Evolutionary conservation across 2,797 vertebrate genomes (phyloP).

Genomic region (Nannoperca obscura): DNA sequence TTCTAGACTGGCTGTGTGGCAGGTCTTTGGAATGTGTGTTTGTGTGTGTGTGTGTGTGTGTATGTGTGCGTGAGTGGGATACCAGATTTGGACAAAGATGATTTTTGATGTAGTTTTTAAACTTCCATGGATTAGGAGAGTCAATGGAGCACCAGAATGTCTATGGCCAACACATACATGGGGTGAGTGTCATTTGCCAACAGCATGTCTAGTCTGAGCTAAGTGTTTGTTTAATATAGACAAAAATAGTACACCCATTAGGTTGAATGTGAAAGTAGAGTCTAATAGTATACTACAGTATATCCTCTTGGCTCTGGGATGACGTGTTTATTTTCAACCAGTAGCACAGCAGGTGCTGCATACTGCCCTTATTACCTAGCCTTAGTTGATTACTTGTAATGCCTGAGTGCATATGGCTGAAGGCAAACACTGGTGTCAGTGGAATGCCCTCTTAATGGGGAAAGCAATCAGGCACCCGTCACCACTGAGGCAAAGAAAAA

Average conservation of each 20-base stretch:
- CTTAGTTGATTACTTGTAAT: slow-evolving; percentile 69
- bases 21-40: slow-evolving; percentile 18
- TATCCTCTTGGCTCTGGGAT: slow-evolving; percentile 8
- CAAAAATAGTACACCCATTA: not conserved
- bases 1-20: slow-evolving; percentile 19
- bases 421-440: slow-evolving; percentile 68
- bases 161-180: not conserved
- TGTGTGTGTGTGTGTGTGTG: not conserved
- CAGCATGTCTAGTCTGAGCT: slow-evolving; percentile 7
- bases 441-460: slow-evolving; percentile 77
- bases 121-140: slow-evolving; percentile 41
- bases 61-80: not conserved
- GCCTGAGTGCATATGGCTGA: slow-evolving; percentile 72
- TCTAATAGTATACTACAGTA: not conserved
- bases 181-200: slow-evolving; percentile 58
- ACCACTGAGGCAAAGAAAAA: slow-evolving; percentile 78
- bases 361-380: slow-evolving; percentile 35
- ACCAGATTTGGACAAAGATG: slow-evolving; percentile 15
- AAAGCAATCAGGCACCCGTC: slow-evolving; percentile 78
- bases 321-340: slow-evolving; percentile 36
- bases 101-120: slow-evolving; percentile 23
- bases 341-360: slow-evolving; percentile 62
- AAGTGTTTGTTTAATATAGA: not conserved
- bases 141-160: slow-evolving; percentile 15
- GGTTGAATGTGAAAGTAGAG: not conserved